Percentiles rank a stretch among this genome's conserved stretches.
Conservation (phyloP, 2,797 vertebrate species). For the Brachyalestes nurse region DNA sequence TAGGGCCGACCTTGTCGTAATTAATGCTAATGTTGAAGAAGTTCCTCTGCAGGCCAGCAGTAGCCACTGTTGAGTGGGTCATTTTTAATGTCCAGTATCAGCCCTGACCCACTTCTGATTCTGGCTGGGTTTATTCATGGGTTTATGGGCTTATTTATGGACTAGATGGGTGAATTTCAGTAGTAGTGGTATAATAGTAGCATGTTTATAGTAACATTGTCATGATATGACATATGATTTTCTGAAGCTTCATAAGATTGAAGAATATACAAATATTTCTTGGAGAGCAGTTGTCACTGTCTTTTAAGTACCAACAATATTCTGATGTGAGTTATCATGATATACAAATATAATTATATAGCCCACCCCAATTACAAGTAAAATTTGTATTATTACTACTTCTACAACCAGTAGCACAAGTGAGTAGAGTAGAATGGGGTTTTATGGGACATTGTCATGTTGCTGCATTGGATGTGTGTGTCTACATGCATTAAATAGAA, state of each 20-base stretch:
- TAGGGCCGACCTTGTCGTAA: slow-evolving; percentile 39
- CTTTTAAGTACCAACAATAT: neutral
- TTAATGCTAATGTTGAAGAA: slow-evolving; percentile 23
- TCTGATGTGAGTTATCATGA: no score
- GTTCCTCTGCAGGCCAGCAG: slow-evolving; percentile 50
- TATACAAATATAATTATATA: no score
- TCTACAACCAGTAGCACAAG: neutral
- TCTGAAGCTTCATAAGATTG: no score
- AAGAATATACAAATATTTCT: no score
- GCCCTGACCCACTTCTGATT: neutral
- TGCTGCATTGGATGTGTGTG: neutral
- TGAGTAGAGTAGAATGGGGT: neutral
- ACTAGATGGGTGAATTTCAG: neutral
- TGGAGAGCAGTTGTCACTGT: no score
- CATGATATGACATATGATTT: no score
- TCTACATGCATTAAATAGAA: neutral
- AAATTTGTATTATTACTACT: no score
- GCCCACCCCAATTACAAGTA: no score
- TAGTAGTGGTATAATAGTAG: neutral
- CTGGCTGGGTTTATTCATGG: neutral
- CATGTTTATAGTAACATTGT: no score
- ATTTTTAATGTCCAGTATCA: neutral
- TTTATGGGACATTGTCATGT: neutral
- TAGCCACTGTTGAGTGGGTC: slow-evolving; percentile 35
- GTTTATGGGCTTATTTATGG: no score